Evolutionary conservation across 2,113 vertebrate species (phyloP), one percentile per base, ranked within the genome.

Genomic region (Epinephelus cyanopodus): DNA sequence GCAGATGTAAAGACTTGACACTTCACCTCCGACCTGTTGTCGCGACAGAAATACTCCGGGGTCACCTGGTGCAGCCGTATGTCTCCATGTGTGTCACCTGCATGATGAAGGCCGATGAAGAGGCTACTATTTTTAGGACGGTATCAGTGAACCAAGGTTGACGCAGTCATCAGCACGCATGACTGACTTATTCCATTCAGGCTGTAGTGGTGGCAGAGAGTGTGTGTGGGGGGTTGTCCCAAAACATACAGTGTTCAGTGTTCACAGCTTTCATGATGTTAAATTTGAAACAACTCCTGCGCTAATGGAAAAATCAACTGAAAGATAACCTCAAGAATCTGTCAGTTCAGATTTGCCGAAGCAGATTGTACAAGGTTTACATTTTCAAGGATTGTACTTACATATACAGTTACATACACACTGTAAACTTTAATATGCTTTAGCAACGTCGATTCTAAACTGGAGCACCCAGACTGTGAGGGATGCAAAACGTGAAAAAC

Each of bases 121-220:
- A 60, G 50, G 39, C 50, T 19, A 50, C 52, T 84, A 86, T 80
- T 62, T 90, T 85, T 83, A 85, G 65, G 60, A 66, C 15, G n/a
- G 54, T 65, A 72, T 87, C 72, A 63, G 74, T 58, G 66, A 76
- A 79, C 60, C 66, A 63, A 79, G 62, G 76, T 56, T 86, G 86
- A 77, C 47, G 18, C 75, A 54, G 72, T 74, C 79, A 68, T 68
- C 79, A 65, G 23, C 76, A 57, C 45, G 33, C 79, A 79, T 81
- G 77, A 81, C 76, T 62, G 82, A 65, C 69, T 86, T 79, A 45
- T 82, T 84, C 85, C 78, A 82, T 58, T 77, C 53, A 63, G 64
- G 58, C 53, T 45, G 75, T 23, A 18, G 37, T 60, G 52, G 57
- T 33, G 27, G 53, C 2, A 18, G 42, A 12, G 42, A 12, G 1